A percentile compares a stretch with the other conserved stretches of the same genome.
These are phyloP conservation scores for Haliaeetus leucogaster DNA, from an alignment of 2,113 vertebrate genomes.

Conservation along the genomic window DNA sequence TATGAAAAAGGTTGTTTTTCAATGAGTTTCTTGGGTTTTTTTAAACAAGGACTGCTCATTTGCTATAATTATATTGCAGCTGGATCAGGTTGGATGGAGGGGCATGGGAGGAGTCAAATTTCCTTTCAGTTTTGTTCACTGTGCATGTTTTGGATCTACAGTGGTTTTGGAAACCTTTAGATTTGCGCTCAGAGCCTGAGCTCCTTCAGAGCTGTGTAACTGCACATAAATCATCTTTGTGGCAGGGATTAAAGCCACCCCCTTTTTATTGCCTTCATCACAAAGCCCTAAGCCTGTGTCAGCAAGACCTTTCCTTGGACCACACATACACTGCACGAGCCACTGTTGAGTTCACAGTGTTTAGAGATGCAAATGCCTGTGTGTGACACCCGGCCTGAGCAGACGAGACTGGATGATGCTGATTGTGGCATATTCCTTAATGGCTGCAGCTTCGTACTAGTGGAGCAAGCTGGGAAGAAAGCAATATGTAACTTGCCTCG, in stretches of 20 bases:
- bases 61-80: background rate
- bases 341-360: background rate
- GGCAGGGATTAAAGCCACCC: background rate
- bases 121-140: background rate
- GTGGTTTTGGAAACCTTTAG: background rate
- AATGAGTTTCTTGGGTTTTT: background rate
- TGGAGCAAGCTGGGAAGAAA: background rate
- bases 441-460: fast-evolving
- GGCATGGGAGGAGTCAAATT: background rate
- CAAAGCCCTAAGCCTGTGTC: background rate
- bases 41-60: background rate
- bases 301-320: background rate
- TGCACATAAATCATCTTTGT: background rate
- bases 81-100: background rate
- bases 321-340: fast-evolving
- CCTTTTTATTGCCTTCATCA: background rate
- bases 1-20: background rate
- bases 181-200: fast-evolving
- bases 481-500: background rate
- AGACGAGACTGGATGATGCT: fast-evolving
- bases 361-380: fast-evolving
- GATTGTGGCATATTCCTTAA: background rate
- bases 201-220: background rate
- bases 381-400: background rate
- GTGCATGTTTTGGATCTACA: background rate